These are phyloP conservation scores for Ciconia stormi DNA, from an alignment of 2,113 vertebrate species.

Conservation along the genomic window DNA sequence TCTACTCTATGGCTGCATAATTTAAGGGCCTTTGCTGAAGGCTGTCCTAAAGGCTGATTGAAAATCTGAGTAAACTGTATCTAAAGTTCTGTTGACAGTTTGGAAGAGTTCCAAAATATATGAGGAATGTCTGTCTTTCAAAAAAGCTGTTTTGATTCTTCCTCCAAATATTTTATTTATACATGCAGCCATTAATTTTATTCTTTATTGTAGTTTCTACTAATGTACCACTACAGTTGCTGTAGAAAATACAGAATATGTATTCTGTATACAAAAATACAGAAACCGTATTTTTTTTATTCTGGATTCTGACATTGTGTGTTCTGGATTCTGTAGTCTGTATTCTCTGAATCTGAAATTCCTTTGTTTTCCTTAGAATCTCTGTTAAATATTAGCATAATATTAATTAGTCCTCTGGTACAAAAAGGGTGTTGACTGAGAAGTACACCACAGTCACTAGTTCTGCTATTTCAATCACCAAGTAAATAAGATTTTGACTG, in stretches of 20 bases:
- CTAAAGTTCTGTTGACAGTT: not conserved
- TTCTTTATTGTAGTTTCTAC: not conserved
- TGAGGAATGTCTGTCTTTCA: not conserved
- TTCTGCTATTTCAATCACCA: not conserved
- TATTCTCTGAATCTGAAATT: not conserved
- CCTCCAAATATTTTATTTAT: not conserved
- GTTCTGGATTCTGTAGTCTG: not conserved
- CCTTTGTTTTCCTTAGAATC: not conserved
- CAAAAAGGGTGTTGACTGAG: not conserved
- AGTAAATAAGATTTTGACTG: not conserved
- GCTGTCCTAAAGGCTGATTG: not conserved
- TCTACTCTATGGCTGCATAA: not conserved
- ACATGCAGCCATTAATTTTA: not conserved
- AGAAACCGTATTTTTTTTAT: not conserved
- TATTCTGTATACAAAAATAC: too few species aligned
- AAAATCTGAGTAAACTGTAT: not conserved
- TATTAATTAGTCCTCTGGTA: not conserved
- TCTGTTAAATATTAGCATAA: not conserved
- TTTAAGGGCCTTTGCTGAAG: not conserved
- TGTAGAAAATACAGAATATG: too few species aligned
- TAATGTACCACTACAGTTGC: not conserved
- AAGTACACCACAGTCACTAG: not conserved
- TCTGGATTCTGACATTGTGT: not conserved
- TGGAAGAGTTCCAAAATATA: not conserved
- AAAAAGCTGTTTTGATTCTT: not conserved